Conservation (phyloP, 2,797 vertebrate species). For the Hippocampus kuda region DNA sequence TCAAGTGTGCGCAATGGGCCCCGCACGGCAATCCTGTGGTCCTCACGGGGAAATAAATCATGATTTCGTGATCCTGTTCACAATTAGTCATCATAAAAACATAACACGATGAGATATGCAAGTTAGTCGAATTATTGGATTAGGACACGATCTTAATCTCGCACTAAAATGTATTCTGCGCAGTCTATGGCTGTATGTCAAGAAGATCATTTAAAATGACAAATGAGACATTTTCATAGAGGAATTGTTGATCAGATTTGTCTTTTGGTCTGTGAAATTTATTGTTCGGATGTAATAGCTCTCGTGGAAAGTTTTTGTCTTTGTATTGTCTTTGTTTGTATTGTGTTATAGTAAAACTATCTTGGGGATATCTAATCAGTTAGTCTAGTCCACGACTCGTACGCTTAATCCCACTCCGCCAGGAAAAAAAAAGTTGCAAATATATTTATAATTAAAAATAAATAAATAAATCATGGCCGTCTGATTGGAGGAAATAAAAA, state of each 20-base stretch:
- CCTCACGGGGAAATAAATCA: not conserved
- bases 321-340: no score
- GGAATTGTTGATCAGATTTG: no score
- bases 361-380: no score
- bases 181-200: not conserved
- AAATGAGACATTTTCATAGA: not conserved
- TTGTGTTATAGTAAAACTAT: no score
- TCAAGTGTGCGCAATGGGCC: not conserved
- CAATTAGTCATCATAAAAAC: slow-evolving; percentile 1
- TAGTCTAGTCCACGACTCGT: not conserved
- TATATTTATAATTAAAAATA: not conserved
- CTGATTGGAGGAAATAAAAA: not conserved
- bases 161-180: not conserved
- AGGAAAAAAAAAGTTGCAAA: not conserved
- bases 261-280: no score
- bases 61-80: not conserved
- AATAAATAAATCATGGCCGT: not conserved
- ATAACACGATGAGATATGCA: not conserved
- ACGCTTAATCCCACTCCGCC: not conserved
- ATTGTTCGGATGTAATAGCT: no score
- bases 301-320: no score
- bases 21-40: not conserved
- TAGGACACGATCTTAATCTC: not conserved
- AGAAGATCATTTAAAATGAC: not conserved
- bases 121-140: not conserved